These are phyloP conservation scores for Dermolepida albohirtum DNA, from an alignment of 2,888 invertebrate species.

Conservation along the genomic window DNA sequence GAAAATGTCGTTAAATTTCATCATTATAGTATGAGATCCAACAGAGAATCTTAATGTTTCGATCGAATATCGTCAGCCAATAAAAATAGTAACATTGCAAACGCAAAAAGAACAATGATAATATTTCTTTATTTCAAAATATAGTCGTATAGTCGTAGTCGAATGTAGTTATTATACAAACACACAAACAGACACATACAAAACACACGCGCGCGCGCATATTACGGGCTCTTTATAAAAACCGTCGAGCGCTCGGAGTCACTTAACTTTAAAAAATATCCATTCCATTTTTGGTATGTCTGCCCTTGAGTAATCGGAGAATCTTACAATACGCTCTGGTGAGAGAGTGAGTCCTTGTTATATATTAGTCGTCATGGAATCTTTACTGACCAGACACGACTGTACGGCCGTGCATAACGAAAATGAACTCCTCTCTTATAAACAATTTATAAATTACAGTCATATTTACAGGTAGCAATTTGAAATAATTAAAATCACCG, in stretches of 20 bases:
- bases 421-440: constrained; percentile 12
- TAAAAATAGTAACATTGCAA: constrained; percentile 21
- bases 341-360: constrained; percentile 28
- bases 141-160: not conserved
- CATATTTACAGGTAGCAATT: constrained; percentile 30
- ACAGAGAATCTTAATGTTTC: too few relatives aligned
- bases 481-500: constrained; percentile 40
- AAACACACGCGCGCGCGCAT: not conserved
- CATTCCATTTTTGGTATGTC: constrained; percentile 63
- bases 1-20: too few relatives aligned
- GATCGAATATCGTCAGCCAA: constrained; percentile 9
- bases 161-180: not conserved
- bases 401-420: not conserved
- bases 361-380: constrained; percentile 22
- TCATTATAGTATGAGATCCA: not conserved
- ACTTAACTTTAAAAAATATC: constrained; percentile 61
- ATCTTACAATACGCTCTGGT: constrained; percentile 29
- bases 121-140: constrained; percentile 2
- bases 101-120: not conserved
- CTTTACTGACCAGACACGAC: not conserved
- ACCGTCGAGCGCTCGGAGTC: constrained; percentile 58
- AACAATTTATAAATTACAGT: constrained; percentile 40
- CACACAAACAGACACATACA: not conserved
- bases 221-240: constrained; percentile 45
- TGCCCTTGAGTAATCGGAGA: constrained; percentile 60